Conservation (phyloP, 1,140 invertebrate genomes). For the Cataglyphis hispanica region DNA sequence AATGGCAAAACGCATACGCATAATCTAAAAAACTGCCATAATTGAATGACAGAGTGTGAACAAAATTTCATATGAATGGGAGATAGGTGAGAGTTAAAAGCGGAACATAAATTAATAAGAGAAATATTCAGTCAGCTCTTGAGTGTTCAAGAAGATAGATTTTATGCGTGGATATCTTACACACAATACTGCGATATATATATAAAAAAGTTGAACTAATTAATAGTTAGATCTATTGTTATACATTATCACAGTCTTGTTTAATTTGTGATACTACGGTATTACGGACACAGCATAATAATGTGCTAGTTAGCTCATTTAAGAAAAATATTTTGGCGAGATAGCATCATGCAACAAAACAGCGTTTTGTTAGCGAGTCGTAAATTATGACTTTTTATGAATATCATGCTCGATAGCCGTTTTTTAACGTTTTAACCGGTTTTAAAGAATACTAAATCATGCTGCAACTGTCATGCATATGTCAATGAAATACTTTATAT, state of each 20-base stretch:
- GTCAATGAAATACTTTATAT: background rate
- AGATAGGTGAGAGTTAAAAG: background rate
- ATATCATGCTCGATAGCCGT: background rate
- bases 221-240: background rate
- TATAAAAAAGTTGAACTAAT: conserved; percentile 29
- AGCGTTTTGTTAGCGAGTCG: background rate
- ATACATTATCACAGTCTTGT: conserved; percentile 27
- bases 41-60: conserved; percentile 10
- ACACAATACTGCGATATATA: conserved; percentile 46
- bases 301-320: conserved; percentile 15
- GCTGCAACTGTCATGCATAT: background rate
- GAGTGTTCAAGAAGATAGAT: background rate
- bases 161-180: background rate
- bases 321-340: background rate
- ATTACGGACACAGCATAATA: background rate
- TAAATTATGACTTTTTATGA: conserved; percentile 33
- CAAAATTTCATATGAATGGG: conserved; percentile 8
- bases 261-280: conserved; percentile 46
- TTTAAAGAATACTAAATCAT: background rate
- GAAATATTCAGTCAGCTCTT: conserved; percentile 8
- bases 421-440: conserved; percentile 13
- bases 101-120: background rate
- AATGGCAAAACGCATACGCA: conserved; percentile 21
- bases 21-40: conserved; percentile 52
- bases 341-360: background rate